A percentile compares a stretch with the other conserved stretches of the same genome.
phyloP scores from a whole-genome alignment of 2,888 invertebrate genomes.

The Polymixis flavicincta region DNA sequence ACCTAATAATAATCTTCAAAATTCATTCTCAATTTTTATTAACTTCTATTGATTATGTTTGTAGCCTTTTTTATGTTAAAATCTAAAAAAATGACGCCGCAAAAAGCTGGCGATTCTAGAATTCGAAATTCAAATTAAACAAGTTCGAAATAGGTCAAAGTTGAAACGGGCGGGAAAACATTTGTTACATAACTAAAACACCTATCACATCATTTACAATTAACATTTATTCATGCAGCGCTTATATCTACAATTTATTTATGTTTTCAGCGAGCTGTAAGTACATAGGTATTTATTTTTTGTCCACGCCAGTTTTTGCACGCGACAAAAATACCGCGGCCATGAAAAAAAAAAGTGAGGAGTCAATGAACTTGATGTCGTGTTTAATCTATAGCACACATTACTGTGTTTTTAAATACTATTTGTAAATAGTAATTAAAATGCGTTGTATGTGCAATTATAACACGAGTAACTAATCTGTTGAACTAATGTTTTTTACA shows the following conservation, averaged over 20 bases:
- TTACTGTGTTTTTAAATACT: slow-evolving; percentile 23
- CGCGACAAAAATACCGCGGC: slow-evolving; percentile 65
- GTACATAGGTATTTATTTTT: slow-evolving; percentile 49
- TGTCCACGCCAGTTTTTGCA: slow-evolving; percentile 60
- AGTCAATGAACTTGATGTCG: slow-evolving; percentile 64
- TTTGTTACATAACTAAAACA: background rate
- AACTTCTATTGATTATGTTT: background rate
- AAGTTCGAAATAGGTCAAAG: slow-evolving; percentile 34
- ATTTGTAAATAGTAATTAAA: slow-evolving; percentile 42
- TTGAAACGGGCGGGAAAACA: slow-evolving; percentile 17
- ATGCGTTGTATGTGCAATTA: slow-evolving; percentile 30
- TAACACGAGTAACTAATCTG: slow-evolving; percentile 20
- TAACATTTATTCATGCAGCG: slow-evolving; percentile 19
- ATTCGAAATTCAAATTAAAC: slow-evolving; percentile 33
- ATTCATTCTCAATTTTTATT: background rate
- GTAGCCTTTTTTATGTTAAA: slow-evolving; percentile 1
- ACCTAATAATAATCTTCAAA: background rate
- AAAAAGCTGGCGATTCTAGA: background rate
- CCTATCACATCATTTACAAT: background rate
- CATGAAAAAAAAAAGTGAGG: slow-evolving; percentile 57
- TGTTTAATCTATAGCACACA: slow-evolving; percentile 40
- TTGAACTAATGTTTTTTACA: slow-evolving; percentile 8
- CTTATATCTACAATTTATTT: slow-evolving; percentile 29
- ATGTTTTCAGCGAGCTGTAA: slow-evolving; percentile 49
- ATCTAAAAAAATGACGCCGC: background rate